Conservation (phyloP, 2,888 invertebrate genomes). For the Sicus ferrugineus region DNA sequence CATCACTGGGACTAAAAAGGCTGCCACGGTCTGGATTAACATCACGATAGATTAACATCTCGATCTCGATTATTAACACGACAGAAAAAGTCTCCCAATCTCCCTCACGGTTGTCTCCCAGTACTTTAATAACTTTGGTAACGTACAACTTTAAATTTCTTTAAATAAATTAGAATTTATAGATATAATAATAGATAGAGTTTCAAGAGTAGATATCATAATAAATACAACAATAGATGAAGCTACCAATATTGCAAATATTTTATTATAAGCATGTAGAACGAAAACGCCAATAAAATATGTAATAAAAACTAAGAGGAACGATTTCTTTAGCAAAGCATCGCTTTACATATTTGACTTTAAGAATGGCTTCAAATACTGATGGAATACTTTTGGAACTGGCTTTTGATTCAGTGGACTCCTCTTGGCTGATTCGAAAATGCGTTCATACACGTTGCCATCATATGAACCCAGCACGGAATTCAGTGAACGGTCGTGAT, state of each 20-base stretch:
- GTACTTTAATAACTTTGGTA: no score
- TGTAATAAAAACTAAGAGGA: neutral
- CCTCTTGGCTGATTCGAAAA: slow-evolving; percentile 80
- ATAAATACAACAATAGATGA: no score
- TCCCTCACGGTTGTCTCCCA: no score
- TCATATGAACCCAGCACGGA: slow-evolving; percentile 84
- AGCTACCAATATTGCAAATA: no score
- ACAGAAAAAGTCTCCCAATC: no score
- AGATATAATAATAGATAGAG: neutral
- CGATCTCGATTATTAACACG: no score
- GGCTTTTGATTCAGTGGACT: slow-evolving; percentile 83
- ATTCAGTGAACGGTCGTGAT: slow-evolving; percentile 77
- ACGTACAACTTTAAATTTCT: no score
- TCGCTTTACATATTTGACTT: slow-evolving; percentile 73
- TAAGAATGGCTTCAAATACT: slow-evolving; percentile 81
- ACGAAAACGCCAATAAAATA: neutral
- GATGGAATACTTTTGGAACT: slow-evolving; percentile 74
- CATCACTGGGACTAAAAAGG: no score
- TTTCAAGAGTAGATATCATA: neutral
- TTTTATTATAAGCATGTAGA: no score
- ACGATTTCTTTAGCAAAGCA: slow-evolving; percentile 57
- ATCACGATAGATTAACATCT: no score
- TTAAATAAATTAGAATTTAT: no score
- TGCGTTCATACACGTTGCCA: slow-evolving; percentile 83
- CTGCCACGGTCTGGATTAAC: no score